phyloP scores from a whole-genome alignment of 2,797 vertebrate genomes.

The Acanthornis magna region DNA sequence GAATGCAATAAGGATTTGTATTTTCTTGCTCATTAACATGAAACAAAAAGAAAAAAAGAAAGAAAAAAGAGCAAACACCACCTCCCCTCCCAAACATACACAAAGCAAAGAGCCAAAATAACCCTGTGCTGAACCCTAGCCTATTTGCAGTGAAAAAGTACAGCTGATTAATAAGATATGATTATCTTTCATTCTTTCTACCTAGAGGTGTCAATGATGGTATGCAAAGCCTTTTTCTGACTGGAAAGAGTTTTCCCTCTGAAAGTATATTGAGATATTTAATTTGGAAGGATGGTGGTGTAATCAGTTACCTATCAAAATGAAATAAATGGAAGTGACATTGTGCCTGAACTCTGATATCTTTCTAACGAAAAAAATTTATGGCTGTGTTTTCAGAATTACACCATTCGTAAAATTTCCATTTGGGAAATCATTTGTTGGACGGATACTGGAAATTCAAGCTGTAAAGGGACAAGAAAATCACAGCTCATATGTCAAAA shows the following conservation, averaged over 20 bases:
- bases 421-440: conserved; percentile 17
- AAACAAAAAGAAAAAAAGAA: background rate
- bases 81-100: background rate
- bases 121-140: background rate
- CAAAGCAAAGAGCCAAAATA: background rate
- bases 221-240: background rate
- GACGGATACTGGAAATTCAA: background rate
- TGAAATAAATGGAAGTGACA: background rate
- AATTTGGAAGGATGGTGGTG: background rate
- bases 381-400: background rate
- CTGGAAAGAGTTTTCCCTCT: background rate
- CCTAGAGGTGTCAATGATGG: background rate
- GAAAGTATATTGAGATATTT: background rate
- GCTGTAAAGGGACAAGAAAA: background rate
- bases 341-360: background rate
- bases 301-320: conserved; percentile 14
- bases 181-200: background rate
- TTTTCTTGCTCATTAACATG: background rate
- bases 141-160: background rate
- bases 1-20: background rate
- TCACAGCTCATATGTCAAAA: background rate
- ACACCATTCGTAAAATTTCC: background rate
- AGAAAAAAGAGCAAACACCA: background rate
- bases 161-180: background rate
- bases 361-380: background rate